Evolutionary conservation across 2,888 invertebrate genomes (phyloP), one percentile per base, ranked within the genome.

Genomic region (Ethmia dodecea): DNA sequence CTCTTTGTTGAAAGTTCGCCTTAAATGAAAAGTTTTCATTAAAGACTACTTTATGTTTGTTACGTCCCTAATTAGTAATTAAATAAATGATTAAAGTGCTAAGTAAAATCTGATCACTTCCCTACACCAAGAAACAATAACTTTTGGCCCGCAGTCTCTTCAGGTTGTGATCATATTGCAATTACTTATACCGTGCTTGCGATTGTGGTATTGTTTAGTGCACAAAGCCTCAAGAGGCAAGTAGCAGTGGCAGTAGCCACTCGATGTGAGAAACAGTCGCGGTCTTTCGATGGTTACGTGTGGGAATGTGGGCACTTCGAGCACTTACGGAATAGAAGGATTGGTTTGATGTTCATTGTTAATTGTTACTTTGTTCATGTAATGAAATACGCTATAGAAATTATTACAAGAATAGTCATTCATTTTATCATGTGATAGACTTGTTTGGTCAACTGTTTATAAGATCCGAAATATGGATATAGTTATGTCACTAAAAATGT

Each of bases 231-330:
- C n/a, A 81, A 65, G 66, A 60, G 46, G 36, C 55, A 55, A 75
- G 60, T 60, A n/a, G 55, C 55, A 55, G 49, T 51, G 58, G 60
- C 10, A 31, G 65, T 62, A 60, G 59, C 60, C 65, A 64, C 72
- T 71, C 44, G 49, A 61, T 71, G 74, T 80, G 81, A 81, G 84
- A 84, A 83, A 83, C 60, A 68, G 71, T n/a, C n/a, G n/a, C n/a
- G n/a, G n/a, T n/a, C n/a, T 75, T 64, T 64, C 71, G 39, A 58
- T 37, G 37, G 40, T 57, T 51, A 51, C 47, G 62, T 75, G 72
- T 79, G 81, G 69, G 81, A 80, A 81, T 79, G 68, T 77, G 75
- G 73, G 74, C 52, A 48, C n/a, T 20, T 20, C n/a, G 11, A 29
- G 29, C 22, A 22, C 22, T 22, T 22, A 22, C 4, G 22, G 22